phyloP scores from a whole-genome alignment of 2,113 vertebrate species.

The Tetrax tetrax region DNA sequence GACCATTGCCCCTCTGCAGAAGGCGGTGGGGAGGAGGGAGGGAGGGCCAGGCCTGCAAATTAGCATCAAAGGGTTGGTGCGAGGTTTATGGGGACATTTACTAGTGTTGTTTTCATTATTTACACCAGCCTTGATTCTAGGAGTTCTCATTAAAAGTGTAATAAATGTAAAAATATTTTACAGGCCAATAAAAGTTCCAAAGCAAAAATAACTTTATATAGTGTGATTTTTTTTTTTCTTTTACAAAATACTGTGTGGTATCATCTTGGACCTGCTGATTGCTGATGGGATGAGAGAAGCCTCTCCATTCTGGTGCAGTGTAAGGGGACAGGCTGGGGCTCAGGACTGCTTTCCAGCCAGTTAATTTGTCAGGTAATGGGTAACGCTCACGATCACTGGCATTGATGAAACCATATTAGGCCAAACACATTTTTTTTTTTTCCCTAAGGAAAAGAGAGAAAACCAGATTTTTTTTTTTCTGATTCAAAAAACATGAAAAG shows the following conservation, averaged over 20 bases:
- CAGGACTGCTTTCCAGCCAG: background rate
- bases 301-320: background rate
- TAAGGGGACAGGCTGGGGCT: background rate
- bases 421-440: background rate
- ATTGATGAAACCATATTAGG: background rate
- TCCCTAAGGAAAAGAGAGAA: background rate
- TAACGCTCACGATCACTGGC: background rate
- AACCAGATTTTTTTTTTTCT: background rate
- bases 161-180: constrained; percentile 88
- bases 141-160: constrained; percentile 83
- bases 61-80: constrained; percentile 83
- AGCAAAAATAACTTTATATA: constrained; percentile 82
- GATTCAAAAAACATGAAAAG: background rate
- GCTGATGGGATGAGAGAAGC: constrained; percentile 48
- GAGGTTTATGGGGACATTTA: constrained; percentile 85
- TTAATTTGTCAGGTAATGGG: background rate
- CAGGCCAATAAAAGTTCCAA: constrained; percentile 81
- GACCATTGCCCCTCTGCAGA: constrained; percentile 10
- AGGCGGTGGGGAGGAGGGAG: constrained; percentile 56
- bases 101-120: constrained; percentile 84
- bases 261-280: constrained; percentile 61
- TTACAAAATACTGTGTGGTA: constrained; percentile 74
- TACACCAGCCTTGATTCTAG: constrained; percentile 81
- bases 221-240: constrained; percentile 65
- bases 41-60: constrained; percentile 71